Conservation (phyloP, 2,797 vertebrate species). For the Pristis pectinata region DNA sequence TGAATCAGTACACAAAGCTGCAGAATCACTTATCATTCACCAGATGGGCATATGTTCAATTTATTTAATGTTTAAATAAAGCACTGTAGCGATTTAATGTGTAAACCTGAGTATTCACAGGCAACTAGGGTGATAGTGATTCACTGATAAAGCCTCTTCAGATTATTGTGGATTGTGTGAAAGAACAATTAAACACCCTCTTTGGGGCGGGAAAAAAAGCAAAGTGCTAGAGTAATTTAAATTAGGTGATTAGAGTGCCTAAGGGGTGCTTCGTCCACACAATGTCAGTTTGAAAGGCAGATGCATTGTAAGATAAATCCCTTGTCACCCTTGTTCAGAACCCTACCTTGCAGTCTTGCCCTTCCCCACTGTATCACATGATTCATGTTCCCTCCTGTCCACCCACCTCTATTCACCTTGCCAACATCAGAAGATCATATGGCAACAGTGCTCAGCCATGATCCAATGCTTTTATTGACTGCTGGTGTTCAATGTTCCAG, state of each 20-base stretch:
- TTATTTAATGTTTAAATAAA: background rate
- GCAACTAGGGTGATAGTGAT: background rate
- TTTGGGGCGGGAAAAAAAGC: background rate
- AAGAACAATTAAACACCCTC: background rate
- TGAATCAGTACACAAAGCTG: constrained; percentile 4
- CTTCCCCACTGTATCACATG: background rate
- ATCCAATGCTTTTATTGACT: background rate
- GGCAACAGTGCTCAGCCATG: background rate
- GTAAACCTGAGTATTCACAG: background rate
- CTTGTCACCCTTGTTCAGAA: background rate
- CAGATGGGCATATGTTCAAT: background rate
- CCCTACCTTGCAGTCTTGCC: too few species aligned
- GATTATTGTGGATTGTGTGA: background rate
- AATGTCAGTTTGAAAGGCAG: background rate
- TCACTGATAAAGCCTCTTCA: background rate
- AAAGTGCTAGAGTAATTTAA: background rate
- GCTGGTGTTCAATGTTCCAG: background rate
- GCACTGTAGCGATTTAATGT: background rate
- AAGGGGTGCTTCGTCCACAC: background rate
- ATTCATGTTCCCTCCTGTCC: background rate
- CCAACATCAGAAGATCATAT: background rate
- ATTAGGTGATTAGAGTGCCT: background rate
- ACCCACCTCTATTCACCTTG: background rate
- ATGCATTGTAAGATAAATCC: background rate
- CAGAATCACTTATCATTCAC: background rate